Percentiles rank a stretch among this genome's conserved stretches.
Conservation (phyloP, 2,797 vertebrate genomes). For the Balearica regulorum region DNA sequence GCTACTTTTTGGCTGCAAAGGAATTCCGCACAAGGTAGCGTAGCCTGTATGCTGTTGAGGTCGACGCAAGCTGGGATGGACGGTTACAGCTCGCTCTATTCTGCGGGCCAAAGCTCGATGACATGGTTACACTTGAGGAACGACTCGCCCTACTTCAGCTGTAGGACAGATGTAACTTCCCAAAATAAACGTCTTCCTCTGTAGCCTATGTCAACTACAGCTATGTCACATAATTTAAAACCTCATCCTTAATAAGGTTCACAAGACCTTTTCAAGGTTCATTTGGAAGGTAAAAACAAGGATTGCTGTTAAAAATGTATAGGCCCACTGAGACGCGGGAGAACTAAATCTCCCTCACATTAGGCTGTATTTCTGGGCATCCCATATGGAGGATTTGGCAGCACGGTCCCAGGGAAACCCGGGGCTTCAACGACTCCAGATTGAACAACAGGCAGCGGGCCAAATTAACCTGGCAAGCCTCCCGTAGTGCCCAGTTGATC, state of each 20-base stretch:
- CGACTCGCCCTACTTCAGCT: not conserved
- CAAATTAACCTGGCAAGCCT: conserved; percentile 44
- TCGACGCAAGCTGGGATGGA: not conserved
- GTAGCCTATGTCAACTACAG: not conserved
- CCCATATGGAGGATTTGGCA: conserved; percentile 64
- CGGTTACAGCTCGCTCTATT: not conserved
- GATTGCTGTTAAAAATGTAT: conserved; percentile 50
- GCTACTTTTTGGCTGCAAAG: not conserved
- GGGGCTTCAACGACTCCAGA: conserved; percentile 1
- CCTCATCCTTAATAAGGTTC: conserved; percentile 16
- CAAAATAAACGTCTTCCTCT: conserved; percentile 11
- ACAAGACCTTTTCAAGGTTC: conserved; percentile 61
- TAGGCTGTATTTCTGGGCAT: conserved; percentile 60
- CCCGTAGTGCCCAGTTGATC: not conserved
- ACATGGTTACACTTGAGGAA: not conserved
- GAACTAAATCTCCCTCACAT: conserved; percentile 33
- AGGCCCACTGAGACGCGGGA: conserved; percentile 5
- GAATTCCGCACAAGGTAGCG: not conserved
- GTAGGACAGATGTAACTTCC: not conserved
- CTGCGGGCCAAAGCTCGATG: not conserved
- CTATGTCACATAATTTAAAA: conserved; percentile 37
- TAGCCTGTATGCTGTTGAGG: accelerated
- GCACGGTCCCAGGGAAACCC: conserved; percentile 26
- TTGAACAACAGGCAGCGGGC: conserved; percentile 26
- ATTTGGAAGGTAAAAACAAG: conserved; percentile 29